Conservation (phyloP, 2,888 invertebrate genomes). For the Mimas tiliae region DNA sequence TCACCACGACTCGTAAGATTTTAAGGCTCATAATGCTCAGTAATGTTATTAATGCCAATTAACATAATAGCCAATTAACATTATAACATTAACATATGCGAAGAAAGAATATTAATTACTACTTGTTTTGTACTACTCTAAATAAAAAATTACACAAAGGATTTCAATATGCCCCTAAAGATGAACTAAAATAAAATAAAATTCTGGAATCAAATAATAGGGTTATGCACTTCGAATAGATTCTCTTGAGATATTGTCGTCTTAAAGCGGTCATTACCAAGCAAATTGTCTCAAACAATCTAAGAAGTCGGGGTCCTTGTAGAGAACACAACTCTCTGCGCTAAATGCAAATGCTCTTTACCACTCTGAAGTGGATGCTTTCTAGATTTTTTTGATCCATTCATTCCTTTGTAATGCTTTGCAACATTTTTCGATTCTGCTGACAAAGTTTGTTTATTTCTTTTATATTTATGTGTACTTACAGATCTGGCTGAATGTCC, state of each 20-base stretch:
- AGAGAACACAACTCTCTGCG: slow-evolving; percentile 34
- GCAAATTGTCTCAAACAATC: slow-evolving; percentile 18
- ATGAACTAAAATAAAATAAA: neutral
- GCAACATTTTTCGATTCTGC: neutral
- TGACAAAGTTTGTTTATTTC: neutral
- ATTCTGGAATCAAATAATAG: neutral
- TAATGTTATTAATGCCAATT: too few relatives aligned
- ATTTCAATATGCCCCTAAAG: too few relatives aligned
- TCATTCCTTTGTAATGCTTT: slow-evolving; percentile 10
- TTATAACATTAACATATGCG: too few relatives aligned
- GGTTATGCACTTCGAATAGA: neutral
- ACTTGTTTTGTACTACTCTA: too few relatives aligned
- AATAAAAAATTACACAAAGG: too few relatives aligned
- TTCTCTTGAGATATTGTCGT: neutral
- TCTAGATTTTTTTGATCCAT: slow-evolving; percentile 20
- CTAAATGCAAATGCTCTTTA: slow-evolving; percentile 33
- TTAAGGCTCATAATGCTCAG: too few relatives aligned
- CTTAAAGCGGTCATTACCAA: slow-evolving; percentile 12
- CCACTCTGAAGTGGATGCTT: neutral
- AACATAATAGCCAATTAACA: too few relatives aligned
- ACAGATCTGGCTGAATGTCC: neutral
- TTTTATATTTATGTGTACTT: neutral
- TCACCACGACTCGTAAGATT: too few relatives aligned
- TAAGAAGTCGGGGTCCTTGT: slow-evolving; percentile 27
- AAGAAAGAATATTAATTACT: too few relatives aligned